phyloP scores from a whole-genome alignment of 2,113 vertebrate species.

The Sterrhoptilus dennistouni region DNA sequence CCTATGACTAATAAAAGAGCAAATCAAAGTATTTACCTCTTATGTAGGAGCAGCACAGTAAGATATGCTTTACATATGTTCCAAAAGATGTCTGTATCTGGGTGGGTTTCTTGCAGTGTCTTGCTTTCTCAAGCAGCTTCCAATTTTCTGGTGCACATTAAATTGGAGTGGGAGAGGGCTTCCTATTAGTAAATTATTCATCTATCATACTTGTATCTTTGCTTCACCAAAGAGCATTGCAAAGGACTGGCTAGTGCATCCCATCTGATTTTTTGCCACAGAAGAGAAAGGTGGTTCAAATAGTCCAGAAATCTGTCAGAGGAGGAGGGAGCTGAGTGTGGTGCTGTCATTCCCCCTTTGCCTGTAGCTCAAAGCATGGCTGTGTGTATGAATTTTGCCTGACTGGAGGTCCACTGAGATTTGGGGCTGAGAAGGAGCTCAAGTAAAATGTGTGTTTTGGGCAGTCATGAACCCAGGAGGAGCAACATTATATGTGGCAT shows the following conservation, averaged over 20 bases:
- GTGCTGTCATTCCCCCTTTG: neutral
- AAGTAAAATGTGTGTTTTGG: constrained; percentile 21
- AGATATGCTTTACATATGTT: neutral
- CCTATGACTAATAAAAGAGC: neutral
- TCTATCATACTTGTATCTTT: neutral
- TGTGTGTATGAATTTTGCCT: neutral
- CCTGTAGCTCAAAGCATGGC: neutral
- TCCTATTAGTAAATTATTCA: constrained; percentile 43
- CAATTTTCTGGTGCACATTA: neutral
- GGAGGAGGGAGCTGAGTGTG: neutral
- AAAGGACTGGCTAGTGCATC: constrained; percentile 4
- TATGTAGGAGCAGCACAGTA: neutral
- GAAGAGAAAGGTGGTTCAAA: constrained; percentile 17
- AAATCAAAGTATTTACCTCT: neutral
- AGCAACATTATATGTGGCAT: constrained; percentile 43
- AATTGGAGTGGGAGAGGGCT: neutral
- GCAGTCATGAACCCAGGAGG: neutral
- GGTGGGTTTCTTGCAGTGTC: neutral
- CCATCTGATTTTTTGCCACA: constrained; percentile 26
- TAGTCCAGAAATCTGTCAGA: neutral
- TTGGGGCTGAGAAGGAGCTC: constrained; percentile 11
- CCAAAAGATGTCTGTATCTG: neutral
- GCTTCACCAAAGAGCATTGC: constrained; percentile 24
- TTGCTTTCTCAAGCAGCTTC: neutral
- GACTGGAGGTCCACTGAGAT: neutral